Evolutionary conservation across 2,888 invertebrate species (phyloP), one percentile per base, ranked within the genome.

Genomic region (Listrodromus nycthemerus): DNA sequence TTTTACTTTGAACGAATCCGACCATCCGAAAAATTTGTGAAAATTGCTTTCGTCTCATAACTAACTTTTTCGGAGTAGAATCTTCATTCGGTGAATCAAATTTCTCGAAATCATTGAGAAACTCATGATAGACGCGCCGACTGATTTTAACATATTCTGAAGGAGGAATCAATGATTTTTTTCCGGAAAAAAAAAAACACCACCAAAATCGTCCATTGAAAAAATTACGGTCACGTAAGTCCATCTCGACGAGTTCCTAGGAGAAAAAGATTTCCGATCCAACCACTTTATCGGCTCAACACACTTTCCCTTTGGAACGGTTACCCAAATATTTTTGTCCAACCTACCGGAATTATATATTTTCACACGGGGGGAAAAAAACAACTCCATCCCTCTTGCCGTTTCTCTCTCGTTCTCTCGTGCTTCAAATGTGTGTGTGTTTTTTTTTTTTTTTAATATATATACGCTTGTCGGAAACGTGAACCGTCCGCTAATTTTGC

Each of bases 401-500:
- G 45, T 52, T 63, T 75, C 69, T 73, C 71, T 71, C 74, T 33
- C 74, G 24, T n/a, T 41, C 58, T 67, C 27, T 77, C 58, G 66
- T 67, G 66, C 30, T 45, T 58, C 19, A n/a, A n/a, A n/a, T n/a
- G 27, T 48, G 27, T 50, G 10, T n/a, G 7, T 76, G 1, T 63
- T 21, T 73, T 52, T 67, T 58, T 73, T 65, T 74, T 69, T 83
- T 75, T 69, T 69, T 80, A 50, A 66, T 81, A 73, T 67, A 52
- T 63, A 66, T 79, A 73, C 71, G 61, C 75, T 81, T 75, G 79
- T 81, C 79, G 84, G 84, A 79, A 81, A 83, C 77, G 71, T 61
- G 80, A 80, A 80, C 87, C 88, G 86, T 86, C 86, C 88, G 89
- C 90, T 91, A 92, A 92, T 92, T 91, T 92, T 90, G 88, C 89